Evolutionary conservation across 2,797 vertebrate genomes (phyloP), one percentile per base, ranked within the genome.

Genomic region (Streptopelia turtur): DNA sequence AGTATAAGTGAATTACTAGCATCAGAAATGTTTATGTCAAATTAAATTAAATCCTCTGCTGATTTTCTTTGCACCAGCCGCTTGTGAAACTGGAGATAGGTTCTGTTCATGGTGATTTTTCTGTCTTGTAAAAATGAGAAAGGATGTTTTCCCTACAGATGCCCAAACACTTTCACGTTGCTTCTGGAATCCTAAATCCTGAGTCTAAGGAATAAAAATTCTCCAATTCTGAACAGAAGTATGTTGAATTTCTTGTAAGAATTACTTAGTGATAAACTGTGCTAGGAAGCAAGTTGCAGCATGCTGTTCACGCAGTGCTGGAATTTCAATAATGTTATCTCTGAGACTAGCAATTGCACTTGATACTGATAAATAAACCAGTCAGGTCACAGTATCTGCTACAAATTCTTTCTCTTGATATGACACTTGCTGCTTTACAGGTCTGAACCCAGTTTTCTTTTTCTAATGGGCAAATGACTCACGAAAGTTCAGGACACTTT

Each of bases 311-410:
- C 43, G 45, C 27, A 9, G 64, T 61, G 37, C 57, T 80, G 92
- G 95, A 96, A 97, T 97, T 91, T 85, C 92, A 93, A 9, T 84
- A 90, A 95, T 63, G 81, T 93, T 94, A 87, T 89, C 90, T 95
- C 71, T 0, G 0, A 83, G 71, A 85, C 33, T 77, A 35, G 52
- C 28, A 89, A 81, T 93, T 95, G 92, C 75, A 50, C 86, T 95
- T 95, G 81, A 77, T 95, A 39, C 64, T 79, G 94, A 84, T 89
- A 94, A 87, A 72, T 59, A 94, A 90, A 82, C 70, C 77, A 84
- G 83, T 47, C 56, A 37, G 82, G 66, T 87, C 88, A 81, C 81
- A 79, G 56, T 52, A 74, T 83, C 49, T 92, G 74, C 93, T 90
- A 18, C 59, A 69, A 43, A 84, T 72, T 90, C 70, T 89, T 86